phyloP scores from a whole-genome alignment of 2,888 invertebrate genomes.

The Lasioglossum marginatum region DNA sequence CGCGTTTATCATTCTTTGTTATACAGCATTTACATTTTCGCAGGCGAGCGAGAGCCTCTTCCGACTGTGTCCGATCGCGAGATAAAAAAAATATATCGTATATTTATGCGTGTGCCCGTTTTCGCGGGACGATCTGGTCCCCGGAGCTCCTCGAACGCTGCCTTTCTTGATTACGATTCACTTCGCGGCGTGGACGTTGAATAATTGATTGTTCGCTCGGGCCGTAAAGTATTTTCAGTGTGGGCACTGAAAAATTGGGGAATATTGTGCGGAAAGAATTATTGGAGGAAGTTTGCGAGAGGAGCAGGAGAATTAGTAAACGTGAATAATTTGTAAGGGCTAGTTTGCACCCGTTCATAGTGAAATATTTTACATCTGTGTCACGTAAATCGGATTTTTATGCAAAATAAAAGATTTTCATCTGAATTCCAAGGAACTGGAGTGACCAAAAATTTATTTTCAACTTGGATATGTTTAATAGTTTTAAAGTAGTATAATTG shows the following conservation, averaged over 20 bases:
- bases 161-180: background rate
- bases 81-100: background rate
- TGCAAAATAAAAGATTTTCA: too few species aligned
- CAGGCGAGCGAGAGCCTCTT: background rate
- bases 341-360: background rate
- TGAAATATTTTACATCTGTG: background rate
- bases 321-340: background rate
- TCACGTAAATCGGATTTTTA: too few species aligned
- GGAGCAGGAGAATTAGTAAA: background rate
- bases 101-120: slow-evolving; percentile 2
- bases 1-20: slow-evolving; percentile 1
- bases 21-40: slow-evolving; percentile 3
- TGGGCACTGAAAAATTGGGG: slow-evolving; percentile 9
- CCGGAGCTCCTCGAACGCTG: background rate
- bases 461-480: too few species aligned
- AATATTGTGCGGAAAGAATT: background rate
- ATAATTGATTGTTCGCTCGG: background rate
- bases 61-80: background rate
- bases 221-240: background rate
- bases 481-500: too few species aligned
- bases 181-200: slow-evolving; percentile 1
- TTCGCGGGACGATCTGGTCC: background rate
- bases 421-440: too few species aligned
- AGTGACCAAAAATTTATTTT: too few species aligned
- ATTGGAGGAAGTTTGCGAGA: background rate